Conservation (phyloP, 37 sponge, comb jelly and placozoan species). For the Ephydatia muelleri region DNA sequence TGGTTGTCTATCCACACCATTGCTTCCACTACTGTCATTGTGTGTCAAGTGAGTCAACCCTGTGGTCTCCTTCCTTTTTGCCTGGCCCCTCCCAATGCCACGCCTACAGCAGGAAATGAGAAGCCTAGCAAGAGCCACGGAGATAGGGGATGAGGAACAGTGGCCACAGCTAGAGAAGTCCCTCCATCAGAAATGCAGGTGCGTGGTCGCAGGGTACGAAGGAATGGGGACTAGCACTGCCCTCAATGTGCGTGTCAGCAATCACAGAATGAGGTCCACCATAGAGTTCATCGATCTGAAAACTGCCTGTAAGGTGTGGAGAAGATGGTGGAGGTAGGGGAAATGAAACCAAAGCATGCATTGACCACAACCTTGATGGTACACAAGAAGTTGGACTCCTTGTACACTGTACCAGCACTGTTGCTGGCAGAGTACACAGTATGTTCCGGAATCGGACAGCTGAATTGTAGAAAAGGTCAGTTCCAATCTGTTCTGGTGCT, state of each 20-base stretch:
- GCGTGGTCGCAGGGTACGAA: not conserved
- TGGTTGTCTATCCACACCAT: not conserved
- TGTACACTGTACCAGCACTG: not conserved
- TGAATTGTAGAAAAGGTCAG: conserved; percentile 1
- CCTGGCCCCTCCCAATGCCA: not conserved
- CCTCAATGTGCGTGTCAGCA: not conserved
- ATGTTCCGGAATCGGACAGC: conserved; percentile 29
- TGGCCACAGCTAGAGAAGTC: not conserved
- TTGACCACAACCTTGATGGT: conserved; percentile 16
- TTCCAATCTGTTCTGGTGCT: not conserved
- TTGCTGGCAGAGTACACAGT: conserved; percentile 36
- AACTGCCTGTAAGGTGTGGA: not conserved
- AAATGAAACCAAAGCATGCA: not conserved
- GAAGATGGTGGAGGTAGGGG: not conserved
- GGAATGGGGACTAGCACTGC: not conserved
- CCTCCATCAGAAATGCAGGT: not conserved
- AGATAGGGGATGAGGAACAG: not conserved
- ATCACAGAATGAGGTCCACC: not conserved
- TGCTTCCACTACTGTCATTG: not conserved
- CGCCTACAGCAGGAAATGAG: not conserved
- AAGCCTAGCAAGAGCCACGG: not conserved
- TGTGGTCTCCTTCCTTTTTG: not conserved
- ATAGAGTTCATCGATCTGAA: not conserved
- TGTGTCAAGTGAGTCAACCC: not conserved
- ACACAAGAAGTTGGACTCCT: conserved; percentile 12